A percentile compares a stretch with the other conserved stretches of the same genome.
These are phyloP conservation scores for Amaurobius ferox DNA, from an alignment of 2,888 invertebrate species.

Conservation along the genomic window DNA sequence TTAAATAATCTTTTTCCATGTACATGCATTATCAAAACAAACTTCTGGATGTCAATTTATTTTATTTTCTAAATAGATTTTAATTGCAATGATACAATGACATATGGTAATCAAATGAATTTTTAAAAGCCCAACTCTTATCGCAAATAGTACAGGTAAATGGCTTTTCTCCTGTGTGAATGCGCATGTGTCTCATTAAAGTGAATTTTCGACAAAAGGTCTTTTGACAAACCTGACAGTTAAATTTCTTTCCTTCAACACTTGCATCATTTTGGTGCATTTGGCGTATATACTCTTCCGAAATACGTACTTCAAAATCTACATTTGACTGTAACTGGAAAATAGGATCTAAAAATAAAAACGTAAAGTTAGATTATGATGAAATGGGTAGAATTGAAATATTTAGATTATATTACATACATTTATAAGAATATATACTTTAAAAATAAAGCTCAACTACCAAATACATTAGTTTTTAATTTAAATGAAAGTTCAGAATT, in stretches of 20 bases:
- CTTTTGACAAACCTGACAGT: constrained; percentile 10
- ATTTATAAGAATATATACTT: no score
- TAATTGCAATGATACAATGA: not conserved
- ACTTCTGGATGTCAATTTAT: no score
- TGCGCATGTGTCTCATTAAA: not conserved
- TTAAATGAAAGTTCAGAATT: no score
- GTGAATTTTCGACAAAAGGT: constrained; percentile 16
- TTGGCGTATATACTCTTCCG: not conserved
- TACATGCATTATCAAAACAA: no score
- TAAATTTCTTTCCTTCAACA: not conserved
- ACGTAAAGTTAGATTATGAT: no score
- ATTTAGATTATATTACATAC: no score
- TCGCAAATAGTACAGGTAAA: constrained; percentile 8
- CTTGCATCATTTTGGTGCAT: not conserved
- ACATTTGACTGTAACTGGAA: not conserved
- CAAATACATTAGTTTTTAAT: no score
- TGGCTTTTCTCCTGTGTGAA: constrained; percentile 13
- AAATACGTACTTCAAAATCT: not conserved
- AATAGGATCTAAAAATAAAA: no score
- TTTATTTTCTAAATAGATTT: no score
- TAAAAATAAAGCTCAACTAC: no score
- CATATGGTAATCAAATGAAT: constrained; percentile 2
- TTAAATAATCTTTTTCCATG: no score
- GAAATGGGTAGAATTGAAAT: no score
- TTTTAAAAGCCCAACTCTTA: not conserved